A percentile compares a stretch with the other conserved stretches of the same genome.
Evolutionary conservation across 2,113 vertebrate species (phyloP).

Genomic region (Lichenostomus cassidix): DNA sequence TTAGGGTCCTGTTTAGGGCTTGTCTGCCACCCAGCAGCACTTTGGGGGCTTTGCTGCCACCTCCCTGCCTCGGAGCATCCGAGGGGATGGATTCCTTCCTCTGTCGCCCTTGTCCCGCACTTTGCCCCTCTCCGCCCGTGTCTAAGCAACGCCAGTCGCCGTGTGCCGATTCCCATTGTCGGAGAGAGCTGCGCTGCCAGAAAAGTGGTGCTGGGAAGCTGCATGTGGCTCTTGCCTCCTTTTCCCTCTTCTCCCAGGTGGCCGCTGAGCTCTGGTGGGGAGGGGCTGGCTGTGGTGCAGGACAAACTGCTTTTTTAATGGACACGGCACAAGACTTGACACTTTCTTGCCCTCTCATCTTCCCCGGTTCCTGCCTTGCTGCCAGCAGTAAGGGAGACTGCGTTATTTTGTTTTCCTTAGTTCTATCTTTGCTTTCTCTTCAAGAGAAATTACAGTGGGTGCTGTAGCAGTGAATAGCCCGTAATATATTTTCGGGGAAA

Average conservation of each 20-base stretch:
- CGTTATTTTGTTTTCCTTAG: background rate
- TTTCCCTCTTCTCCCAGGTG: background rate
- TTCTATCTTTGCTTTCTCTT: background rate
- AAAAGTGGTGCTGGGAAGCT: background rate
- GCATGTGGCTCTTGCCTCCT: background rate
- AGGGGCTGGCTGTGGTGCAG: background rate
- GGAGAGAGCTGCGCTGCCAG: background rate
- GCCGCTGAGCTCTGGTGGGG: background rate
- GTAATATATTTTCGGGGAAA: background rate
- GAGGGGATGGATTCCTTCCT: background rate
- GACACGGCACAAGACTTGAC: background rate
- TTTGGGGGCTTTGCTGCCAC: background rate
- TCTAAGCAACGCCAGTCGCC: conserved; percentile 9
- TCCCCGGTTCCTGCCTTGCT: background rate
- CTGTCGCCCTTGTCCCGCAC: background rate
- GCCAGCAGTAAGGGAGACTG: background rate
- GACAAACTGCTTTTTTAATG: background rate
- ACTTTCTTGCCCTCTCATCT: background rate
- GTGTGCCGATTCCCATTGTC: background rate
- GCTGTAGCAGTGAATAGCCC: background rate
- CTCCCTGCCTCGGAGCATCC: background rate
- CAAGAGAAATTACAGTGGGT: background rate
- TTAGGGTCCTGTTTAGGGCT: background rate
- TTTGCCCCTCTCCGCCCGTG: background rate
- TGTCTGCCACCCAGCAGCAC: background rate